Conservation (phyloP, 2,797 vertebrate species). For the Hoplostethus mediterraneus region DNA sequence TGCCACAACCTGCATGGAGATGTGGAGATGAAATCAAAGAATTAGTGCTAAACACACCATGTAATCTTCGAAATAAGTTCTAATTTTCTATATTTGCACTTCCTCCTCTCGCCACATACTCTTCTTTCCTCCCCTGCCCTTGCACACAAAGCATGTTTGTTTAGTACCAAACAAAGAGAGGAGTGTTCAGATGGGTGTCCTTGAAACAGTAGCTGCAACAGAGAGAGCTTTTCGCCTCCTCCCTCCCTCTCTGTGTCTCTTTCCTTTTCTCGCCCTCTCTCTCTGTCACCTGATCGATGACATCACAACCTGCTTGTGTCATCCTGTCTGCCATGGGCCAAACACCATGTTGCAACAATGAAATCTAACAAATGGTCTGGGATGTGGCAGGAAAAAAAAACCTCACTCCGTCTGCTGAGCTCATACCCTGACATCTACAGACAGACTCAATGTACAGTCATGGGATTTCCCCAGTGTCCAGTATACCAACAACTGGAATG, state of each 20-base stretch:
- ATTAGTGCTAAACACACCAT: background rate
- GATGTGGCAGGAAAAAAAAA: background rate
- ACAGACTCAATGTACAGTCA: background rate
- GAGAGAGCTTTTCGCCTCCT: background rate
- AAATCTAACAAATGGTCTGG: background rate
- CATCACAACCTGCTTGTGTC: slow-evolving; percentile 45
- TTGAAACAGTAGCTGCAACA: slow-evolving; percentile 17
- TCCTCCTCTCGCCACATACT: slow-evolving; percentile 8
- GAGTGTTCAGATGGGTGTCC: slow-evolving; percentile 1
- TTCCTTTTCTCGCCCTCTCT: background rate
- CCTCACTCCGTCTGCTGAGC: background rate
- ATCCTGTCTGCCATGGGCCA: background rate
- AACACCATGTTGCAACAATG: slow-evolving; percentile 27
- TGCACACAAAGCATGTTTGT: slow-evolving; percentile 22
- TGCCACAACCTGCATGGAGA: background rate
- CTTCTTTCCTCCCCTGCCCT: background rate
- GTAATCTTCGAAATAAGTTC: background rate
- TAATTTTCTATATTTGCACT: background rate
- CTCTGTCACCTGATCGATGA: slow-evolving; percentile 70
- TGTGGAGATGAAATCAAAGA: background rate
- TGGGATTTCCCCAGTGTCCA: slow-evolving; percentile 24
- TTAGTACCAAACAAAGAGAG: slow-evolving; percentile 9
- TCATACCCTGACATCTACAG: background rate
- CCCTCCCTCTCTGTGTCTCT: background rate
- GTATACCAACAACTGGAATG: background rate